phyloP scores from a whole-genome alignment of 2,797 vertebrate species.

The Pitangus sulphuratus region DNA sequence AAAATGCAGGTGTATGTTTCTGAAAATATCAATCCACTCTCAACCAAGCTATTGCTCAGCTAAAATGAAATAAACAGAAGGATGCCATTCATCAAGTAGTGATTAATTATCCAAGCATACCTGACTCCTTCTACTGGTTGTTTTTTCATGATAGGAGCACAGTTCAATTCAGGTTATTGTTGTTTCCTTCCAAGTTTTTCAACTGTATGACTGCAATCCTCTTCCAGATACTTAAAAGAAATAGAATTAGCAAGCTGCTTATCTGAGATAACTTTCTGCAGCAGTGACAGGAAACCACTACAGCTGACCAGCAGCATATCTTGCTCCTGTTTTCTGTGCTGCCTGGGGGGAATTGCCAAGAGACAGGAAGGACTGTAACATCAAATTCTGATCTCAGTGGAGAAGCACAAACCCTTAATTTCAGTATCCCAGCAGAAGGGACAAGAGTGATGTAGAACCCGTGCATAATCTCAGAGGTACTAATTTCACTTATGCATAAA shows the following conservation, averaged over 20 bases:
- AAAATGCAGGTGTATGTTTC: not conserved
- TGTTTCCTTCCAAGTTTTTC: not conserved
- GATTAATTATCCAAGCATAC: constrained; percentile 12
- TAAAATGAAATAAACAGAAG: not conserved
- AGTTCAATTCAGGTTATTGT: not conserved
- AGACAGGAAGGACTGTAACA: not conserved
- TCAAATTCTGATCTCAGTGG: not conserved
- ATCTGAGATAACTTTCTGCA: constrained; percentile 37
- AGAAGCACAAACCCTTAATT: not conserved
- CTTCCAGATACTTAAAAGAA: not conserved
- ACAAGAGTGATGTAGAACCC: not conserved
- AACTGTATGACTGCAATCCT: not conserved
- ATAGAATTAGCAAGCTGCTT: constrained; percentile 22
- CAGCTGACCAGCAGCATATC: not conserved
- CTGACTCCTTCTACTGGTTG: not conserved
- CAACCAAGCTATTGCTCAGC: not conserved
- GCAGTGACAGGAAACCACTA: not conserved
- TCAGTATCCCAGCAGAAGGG: not conserved
- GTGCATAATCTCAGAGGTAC: not conserved
- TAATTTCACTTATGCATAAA: constrained; percentile 43
- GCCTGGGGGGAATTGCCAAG: not conserved
- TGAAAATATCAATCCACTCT: not conserved
- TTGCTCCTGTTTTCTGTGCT: not conserved
- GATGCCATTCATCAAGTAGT: not conserved
- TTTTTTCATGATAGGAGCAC: not conserved